A percentile compares a stretch with the other conserved stretches of the same genome.
phyloP scores from a whole-genome alignment of 2,888 invertebrate species.

The Nomada ferruginata region DNA sequence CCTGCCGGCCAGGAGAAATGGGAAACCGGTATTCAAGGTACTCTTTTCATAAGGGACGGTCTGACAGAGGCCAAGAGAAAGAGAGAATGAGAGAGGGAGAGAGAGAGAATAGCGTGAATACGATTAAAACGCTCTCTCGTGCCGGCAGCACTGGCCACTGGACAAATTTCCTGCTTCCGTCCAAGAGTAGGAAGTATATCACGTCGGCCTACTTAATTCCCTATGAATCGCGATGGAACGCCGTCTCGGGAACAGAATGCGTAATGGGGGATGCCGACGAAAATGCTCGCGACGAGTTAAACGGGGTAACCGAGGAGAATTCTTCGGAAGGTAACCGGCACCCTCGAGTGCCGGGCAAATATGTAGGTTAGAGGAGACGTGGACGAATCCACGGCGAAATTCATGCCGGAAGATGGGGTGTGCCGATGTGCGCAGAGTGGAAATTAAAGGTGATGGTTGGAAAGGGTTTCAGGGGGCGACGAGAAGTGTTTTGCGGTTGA shows the following conservation, averaged over 20 bases:
- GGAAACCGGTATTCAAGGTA: slow-evolving; percentile 66
- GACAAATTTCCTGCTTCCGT: slow-evolving; percentile 66
- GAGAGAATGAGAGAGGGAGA: slow-evolving; percentile 43
- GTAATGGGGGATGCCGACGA: slow-evolving; percentile 34
- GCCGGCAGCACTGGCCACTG: slow-evolving; percentile 37
- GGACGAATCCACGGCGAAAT: slow-evolving; percentile 6
- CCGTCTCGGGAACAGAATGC: slow-evolving; percentile 33
- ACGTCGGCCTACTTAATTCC: slow-evolving; percentile 57
- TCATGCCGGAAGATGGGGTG: not conserved
- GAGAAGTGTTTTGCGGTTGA: too few species aligned
- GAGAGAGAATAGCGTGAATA: slow-evolving; percentile 44
- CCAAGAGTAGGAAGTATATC: slow-evolving; percentile 49
- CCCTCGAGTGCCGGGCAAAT: slow-evolving; percentile 23
- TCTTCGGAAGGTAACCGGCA: slow-evolving; percentile 12
- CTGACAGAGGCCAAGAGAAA: slow-evolving; percentile 45
- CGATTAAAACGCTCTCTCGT: slow-evolving; percentile 31
- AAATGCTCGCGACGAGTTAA: slow-evolving; percentile 23
- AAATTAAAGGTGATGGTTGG: not conserved
- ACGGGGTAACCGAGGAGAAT: slow-evolving; percentile 51
- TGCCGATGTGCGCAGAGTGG: not conserved
- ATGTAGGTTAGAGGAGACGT: slow-evolving; percentile 28
- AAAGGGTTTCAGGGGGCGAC: not conserved
- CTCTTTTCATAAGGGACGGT: slow-evolving; percentile 50
- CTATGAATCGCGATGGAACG: slow-evolving; percentile 51
- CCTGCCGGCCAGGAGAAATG: slow-evolving; percentile 59